These are phyloP conservation scores for Prunella fulvescens DNA, from an alignment of 2,113 vertebrate species.

Conservation along the genomic window DNA sequence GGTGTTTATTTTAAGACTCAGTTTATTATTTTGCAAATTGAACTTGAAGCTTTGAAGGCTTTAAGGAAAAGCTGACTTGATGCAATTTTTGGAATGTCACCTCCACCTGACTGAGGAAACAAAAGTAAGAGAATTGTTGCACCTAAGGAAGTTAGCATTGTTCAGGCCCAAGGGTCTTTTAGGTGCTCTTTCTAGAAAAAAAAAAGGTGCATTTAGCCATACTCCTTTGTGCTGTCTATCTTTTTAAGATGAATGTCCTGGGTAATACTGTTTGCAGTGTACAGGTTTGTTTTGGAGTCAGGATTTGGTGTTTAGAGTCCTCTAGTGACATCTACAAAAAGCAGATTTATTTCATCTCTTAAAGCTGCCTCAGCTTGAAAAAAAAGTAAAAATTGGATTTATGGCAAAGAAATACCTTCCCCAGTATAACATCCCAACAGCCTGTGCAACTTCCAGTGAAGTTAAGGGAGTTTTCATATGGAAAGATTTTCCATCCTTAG, in stretches of 20 bases:
- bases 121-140: background rate
- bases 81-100: background rate
- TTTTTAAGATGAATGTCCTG: background rate
- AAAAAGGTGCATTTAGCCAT: background rate
- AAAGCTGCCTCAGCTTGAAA: background rate
- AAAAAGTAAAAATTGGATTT: background rate
- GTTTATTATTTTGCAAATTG: background rate
- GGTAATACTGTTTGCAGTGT: background rate
- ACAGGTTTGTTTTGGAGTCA: constrained; percentile 10
- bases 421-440: background rate
- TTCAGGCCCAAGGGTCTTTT: background rate
- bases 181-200: background rate
- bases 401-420: background rate
- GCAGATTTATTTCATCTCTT: background rate
- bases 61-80: background rate
- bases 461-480: background rate
- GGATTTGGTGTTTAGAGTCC: background rate
- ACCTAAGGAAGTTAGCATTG: background rate
- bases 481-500: background rate
- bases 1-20: background rate
- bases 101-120: background rate
- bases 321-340: background rate
- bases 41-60: background rate
- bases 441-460: background rate
- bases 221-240: background rate